Conservation (phyloP, 2,113 vertebrate genomes). For the Lophochroa leadbeateri region DNA sequence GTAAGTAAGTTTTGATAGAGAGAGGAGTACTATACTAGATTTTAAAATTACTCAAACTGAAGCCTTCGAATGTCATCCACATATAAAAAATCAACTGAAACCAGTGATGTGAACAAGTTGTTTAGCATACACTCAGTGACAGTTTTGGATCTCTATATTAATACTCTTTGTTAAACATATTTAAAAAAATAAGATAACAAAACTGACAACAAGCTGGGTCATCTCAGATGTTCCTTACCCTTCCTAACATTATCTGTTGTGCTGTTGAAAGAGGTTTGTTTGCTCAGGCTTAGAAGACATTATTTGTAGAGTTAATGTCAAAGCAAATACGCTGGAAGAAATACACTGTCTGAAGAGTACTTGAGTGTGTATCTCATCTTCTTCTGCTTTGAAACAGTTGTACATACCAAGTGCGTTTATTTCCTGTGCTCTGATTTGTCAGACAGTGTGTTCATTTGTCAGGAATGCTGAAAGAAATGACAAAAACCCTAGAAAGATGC, state of each 20-base stretch:
- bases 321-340: conserved; percentile 30
- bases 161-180: background rate
- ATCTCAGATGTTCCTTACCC: background rate
- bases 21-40: background rate
- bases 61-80: background rate
- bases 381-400: background rate
- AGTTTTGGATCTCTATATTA: background rate
- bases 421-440: background rate
- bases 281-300: background rate
- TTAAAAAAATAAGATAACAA: background rate
- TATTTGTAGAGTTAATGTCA: conserved; percentile 37
- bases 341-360: background rate
- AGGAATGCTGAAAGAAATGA: background rate
- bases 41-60: background rate
- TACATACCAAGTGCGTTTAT: background rate
- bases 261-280: background rate
- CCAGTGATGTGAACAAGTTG: background rate
- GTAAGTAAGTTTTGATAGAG: background rate
- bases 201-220: background rate
- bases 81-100: background rate
- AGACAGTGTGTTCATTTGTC: background rate
- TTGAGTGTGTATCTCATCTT: background rate
- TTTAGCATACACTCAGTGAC: background rate
- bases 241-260: background rate
- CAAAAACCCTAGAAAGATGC: background rate